A percentile compares a stretch with the other conserved stretches of the same genome.
These are phyloP conservation scores for Nomada goodeniana DNA, from an alignment of 2,888 invertebrate genomes.

Conservation along the genomic window DNA sequence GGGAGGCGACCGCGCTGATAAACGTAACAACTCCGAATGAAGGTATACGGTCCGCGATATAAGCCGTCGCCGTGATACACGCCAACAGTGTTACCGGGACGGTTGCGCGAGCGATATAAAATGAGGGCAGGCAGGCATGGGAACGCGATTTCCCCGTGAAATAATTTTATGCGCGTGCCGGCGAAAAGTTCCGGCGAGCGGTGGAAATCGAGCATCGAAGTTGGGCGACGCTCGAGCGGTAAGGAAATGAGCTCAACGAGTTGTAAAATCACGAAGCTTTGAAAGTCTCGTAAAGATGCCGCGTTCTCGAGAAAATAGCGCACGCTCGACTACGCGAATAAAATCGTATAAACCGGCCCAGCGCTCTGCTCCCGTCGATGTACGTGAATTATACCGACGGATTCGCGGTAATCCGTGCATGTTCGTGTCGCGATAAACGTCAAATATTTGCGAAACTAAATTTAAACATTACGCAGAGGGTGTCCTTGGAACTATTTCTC, in stretches of 20 bases:
- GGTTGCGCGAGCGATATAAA: constrained; percentile 16
- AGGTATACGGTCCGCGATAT: constrained; percentile 9
- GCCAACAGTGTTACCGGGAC: constrained; percentile 11
- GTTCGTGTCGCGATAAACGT: constrained; percentile 6
- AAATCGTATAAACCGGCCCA: constrained; percentile 37
- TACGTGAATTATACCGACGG: constrained; percentile 32
- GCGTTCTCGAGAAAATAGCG: constrained; percentile 41
- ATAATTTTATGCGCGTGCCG: constrained; percentile 72
- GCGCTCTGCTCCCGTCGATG: constrained; percentile 11
- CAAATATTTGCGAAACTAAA: background rate
- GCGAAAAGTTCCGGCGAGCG: constrained; percentile 68
- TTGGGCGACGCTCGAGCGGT: constrained; percentile 64
- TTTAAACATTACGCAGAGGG: too few relatives aligned
- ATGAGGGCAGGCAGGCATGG: constrained; percentile 16
- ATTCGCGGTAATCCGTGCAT: background rate
- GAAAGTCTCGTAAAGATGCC: constrained; percentile 75
- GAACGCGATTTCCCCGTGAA: constrained; percentile 51
- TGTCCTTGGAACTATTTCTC: too few relatives aligned
- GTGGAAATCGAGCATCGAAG: constrained; percentile 75
- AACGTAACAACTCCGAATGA: background rate
- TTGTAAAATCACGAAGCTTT: constrained; percentile 76
- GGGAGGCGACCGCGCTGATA: background rate
- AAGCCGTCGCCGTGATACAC: constrained; percentile 24
- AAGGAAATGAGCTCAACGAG: constrained; percentile 77
- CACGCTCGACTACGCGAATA: constrained; percentile 52